These are phyloP conservation scores for Rhinoderma darwinii DNA, from an alignment of 2,113 vertebrate genomes.

Conservation along the genomic window DNA sequence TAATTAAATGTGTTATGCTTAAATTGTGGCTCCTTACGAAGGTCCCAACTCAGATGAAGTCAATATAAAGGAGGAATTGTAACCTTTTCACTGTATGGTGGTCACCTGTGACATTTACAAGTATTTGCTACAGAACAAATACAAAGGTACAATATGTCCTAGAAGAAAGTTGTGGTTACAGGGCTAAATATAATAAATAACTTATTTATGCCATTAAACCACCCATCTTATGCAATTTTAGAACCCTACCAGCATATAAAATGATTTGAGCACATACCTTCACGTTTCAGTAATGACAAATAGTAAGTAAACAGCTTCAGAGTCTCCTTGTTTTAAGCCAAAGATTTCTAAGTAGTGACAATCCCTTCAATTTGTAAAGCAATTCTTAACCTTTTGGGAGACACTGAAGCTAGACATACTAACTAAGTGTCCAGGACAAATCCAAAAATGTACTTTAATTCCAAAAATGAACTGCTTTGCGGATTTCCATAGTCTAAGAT, in stretches of 20 bases:
- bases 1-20: not conserved
- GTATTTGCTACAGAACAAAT: not conserved
- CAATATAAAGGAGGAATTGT: slow-evolving; percentile 17
- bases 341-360: slow-evolving; percentile 72
- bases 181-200: not conserved
- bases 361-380: slow-evolving; percentile 65
- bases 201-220: not conserved
- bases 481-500: not conserved
- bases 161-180: not conserved
- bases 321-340: slow-evolving; percentile 67
- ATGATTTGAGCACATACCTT: not conserved
- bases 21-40: slow-evolving; percentile 27
- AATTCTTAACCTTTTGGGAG: slow-evolving; percentile 66
- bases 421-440: slow-evolving; percentile 55
- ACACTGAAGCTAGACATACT: slow-evolving; percentile 52
- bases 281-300: not conserved
- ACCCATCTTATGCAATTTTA: not conserved
- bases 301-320: slow-evolving; percentile 61
- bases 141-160: not conserved
- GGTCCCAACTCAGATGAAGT: slow-evolving; percentile 23
- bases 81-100: slow-evolving; percentile 13
- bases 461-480: not conserved
- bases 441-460: not conserved
- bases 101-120: slow-evolving; percentile 31
- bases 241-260: not conserved